Conservation (phyloP, 2,888 invertebrate genomes). For the Caprella mutica region DNA sequence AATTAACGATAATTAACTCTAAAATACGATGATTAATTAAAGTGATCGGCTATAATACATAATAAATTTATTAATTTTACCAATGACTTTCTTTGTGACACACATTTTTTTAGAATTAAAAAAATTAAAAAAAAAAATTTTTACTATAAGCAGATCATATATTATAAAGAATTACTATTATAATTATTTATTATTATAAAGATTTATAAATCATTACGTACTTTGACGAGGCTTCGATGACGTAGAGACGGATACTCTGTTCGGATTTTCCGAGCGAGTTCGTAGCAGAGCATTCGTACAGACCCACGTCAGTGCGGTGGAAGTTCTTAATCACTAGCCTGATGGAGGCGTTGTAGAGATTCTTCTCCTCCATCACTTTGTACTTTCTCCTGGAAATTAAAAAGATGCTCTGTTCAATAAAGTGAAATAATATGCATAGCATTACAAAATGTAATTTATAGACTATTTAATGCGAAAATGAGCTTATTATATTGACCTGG, state of each 20-base stretch:
- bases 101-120: too few relatives aligned
- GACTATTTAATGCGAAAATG: not conserved
- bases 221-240: too few relatives aligned
- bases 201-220: too few relatives aligned
- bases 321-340: conserved; percentile 53
- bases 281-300: conserved; percentile 65
- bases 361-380: conserved; percentile 55
- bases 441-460: not conserved
- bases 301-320: conserved; percentile 18
- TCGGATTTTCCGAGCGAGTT: conserved; percentile 67
- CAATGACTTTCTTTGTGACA: too few relatives aligned
- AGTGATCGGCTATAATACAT: too few relatives aligned
- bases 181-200: too few relatives aligned
- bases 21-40: too few relatives aligned
- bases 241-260: conserved; percentile 58
- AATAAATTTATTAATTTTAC: too few relatives aligned
- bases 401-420: not conserved
- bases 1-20: too few relatives aligned
- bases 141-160: too few relatives aligned
- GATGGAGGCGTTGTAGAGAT: conserved; percentile 64
- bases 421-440: not conserved
- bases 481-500: not conserved
- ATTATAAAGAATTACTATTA: too few relatives aligned
- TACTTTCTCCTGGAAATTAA: conserved; percentile 54
- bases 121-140: too few relatives aligned